Base-by-base conservation (phyloP, 2,888 invertebrate species). In the Drosophila siamana region DNA sequence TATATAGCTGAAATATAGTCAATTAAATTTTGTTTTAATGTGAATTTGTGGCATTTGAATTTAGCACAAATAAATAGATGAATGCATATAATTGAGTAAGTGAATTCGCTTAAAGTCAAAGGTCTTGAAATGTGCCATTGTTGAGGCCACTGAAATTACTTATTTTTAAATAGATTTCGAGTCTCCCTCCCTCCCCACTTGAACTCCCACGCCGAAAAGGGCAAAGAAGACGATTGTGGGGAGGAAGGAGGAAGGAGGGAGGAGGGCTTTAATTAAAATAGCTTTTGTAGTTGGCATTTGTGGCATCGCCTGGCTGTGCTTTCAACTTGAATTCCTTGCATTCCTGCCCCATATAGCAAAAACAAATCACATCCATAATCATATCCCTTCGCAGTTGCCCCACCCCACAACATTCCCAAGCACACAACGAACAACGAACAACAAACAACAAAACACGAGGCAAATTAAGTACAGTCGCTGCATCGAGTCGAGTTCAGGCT, bases 401-500 rank as follows among this genome's bases (percentile, higher is more conserved):
- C n/a, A n/a, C n/a, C 30, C 38, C 46, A 36, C 59, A 44, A 52
- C 69, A 74, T 62, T 68, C 73, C 36, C n/a, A n/a, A n/a, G n/a
- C n/a, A n/a, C n/a, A n/a, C n/a, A n/a, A n/a, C n/a, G n/a, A n/a
- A n/a, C n/a, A n/a, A n/a, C n/a, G 15, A 22, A 22, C 13, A 33
- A 24, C 15, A 15, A 13, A 46, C 26, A 71, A 51, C 40, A 38
- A 9, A 36, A 7, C 50, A n/a, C 19, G 19, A 2, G 19, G 56
- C 71, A 80, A 80, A 80, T 80, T 52, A 69, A 69, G 62, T 60
- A 67, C 71, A 66, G 48, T 52, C 50, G 38, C 13, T n/a, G n/a
- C 24, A 36, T 36, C 13, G 36, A 30, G 24, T 44, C 24, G 51
- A 33, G 33, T 46, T 16, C 30, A 30, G 40, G 16, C 28, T 43